Conservation (phyloP, 2,888 invertebrate species). For the Meiosimyza platycephala region DNA sequence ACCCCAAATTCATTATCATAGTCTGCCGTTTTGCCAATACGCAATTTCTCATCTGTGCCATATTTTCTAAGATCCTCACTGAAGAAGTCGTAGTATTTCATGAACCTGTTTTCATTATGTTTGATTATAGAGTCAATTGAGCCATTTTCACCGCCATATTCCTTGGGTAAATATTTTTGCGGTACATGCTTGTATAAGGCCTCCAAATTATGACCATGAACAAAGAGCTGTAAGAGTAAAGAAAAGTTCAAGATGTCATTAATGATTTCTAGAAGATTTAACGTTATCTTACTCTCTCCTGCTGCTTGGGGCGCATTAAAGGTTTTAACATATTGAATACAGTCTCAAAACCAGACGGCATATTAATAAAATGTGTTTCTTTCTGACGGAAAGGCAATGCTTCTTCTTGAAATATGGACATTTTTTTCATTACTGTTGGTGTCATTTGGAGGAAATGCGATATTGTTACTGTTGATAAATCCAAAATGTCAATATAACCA, state of each 20-base stretch:
- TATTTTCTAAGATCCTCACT: conserved; percentile 52
- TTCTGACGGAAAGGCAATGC: conserved; percentile 73
- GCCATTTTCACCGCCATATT: conserved; percentile 75
- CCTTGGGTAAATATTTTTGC: conserved; percentile 71
- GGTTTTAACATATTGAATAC: conserved; percentile 70
- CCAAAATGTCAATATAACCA: conserved; percentile 70
- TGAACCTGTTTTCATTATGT: conserved; percentile 46
- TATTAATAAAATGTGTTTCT: conserved; percentile 71
- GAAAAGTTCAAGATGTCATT: neutral
- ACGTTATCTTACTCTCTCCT: conserved; percentile 68
- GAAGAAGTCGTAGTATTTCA: conserved; percentile 50
- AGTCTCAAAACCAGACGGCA: conserved; percentile 71
- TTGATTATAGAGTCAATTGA: conserved; percentile 60
- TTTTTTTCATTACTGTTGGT: conserved; percentile 71
- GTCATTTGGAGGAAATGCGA: conserved; percentile 71
- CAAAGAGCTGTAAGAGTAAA: conserved; percentile 66
- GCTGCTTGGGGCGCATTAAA: conserved; percentile 72
- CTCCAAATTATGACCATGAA: conserved; percentile 71
- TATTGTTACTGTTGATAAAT: conserved; percentile 69
- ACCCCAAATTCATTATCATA: conserved; percentile 55
- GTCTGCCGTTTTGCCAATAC: conserved; percentile 49
- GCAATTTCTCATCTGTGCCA: conserved; percentile 53
- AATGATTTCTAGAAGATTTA: neutral
- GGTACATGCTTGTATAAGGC: conserved; percentile 72
- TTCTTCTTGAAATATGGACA: conserved; percentile 69